Base-by-base conservation (phyloP, 2,113 vertebrate species). In the Catagonus wagneri region DNA sequence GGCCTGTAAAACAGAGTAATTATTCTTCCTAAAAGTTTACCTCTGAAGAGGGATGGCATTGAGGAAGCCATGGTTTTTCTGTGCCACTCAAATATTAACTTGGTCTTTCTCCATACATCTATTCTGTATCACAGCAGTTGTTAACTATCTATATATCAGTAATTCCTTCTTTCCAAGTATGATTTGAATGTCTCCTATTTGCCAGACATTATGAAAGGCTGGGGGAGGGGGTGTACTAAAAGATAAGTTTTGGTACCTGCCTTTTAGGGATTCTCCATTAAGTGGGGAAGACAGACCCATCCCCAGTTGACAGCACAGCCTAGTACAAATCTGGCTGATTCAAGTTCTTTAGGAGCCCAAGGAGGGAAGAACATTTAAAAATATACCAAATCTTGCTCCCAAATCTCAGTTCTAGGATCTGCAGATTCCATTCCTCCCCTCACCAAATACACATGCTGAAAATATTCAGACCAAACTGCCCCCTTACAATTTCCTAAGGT, bases 251-350 rank as follows among this genome's bases (percentile, higher is more conserved):
- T 32, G 3, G 36, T 69, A 52, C 23, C 58, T 32, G 19, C 36
- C 74, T 96, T 85, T 6, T 11, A 90, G 44, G 22, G 84, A 93
- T 75, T 74, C 76, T 94, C 76, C 71, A 16, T n/a, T 61, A 61
- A 68, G 19, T 78, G 13, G 1, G 25, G 69, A 36, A 80, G 32
- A 75, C 14, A 23, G 39, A 54, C 29, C 7, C 4, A 58, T 34
- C 65, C 34, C 71, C 13, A 25, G 3, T 1, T 58, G 39, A 83
- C 0, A 63, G 50, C 13, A 63, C 3, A 89, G 34, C 88, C 32
- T 56, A 56, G 56, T 4, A 44, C 16, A 87, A 75, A 16, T 19
- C 20, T 83, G 58, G 27, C 32, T 44, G 32, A 3, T 19, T 39
- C 22, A 39, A 63, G 12, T 7, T 72, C 10, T 52, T 50, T 14